A percentile compares a stretch with the other conserved stretches of the same genome.
phyloP scores from a whole-genome alignment of 2,888 invertebrate species.

The Andrena bucephala region DNA sequence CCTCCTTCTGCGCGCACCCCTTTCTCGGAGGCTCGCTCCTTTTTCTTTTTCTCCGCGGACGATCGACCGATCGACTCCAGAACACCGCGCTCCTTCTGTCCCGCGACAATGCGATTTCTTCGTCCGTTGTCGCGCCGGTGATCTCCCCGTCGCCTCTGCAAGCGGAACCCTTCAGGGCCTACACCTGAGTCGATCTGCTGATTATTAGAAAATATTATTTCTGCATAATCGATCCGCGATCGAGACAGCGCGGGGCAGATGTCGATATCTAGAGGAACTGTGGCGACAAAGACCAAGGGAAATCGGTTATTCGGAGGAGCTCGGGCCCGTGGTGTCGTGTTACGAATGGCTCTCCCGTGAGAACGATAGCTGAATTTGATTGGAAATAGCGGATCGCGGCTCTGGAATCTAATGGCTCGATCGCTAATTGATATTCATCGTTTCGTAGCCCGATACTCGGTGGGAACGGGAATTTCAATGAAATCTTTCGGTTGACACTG shows the following conservation, averaged over 20 bases:
- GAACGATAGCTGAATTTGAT: conserved; percentile 35
- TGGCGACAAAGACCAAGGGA: conserved; percentile 17
- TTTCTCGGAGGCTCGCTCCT: neutral
- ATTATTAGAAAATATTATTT: conserved; percentile 81
- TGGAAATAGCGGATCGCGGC: neutral
- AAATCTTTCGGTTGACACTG: neutral
- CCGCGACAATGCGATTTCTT: conserved; percentile 59
- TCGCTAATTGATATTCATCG: conserved; percentile 50
- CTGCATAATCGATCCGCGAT: conserved; percentile 75
- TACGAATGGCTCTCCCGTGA: conserved; percentile 49
- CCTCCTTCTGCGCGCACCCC: neutral
- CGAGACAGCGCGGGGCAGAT: conserved; percentile 35
- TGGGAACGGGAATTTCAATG: neutral
- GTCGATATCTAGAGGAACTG: conserved; percentile 33
- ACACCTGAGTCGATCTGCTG: conserved; percentile 57
- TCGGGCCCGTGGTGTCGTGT: conserved; percentile 40
- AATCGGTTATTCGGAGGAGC: conserved; percentile 23
- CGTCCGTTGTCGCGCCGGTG: conserved; percentile 41
- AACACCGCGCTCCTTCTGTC: conserved; percentile 16
- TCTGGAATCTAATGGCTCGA: neutral
- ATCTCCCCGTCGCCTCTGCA: conserved; percentile 52
- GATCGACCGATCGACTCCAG: conserved; percentile 13
- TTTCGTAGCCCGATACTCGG: neutral
- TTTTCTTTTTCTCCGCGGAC: neutral
- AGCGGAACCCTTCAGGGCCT: conserved; percentile 59